Evolutionary conservation across 2,797 vertebrate genomes (phyloP).

Genomic region (Lagorchestes hirsutus): DNA sequence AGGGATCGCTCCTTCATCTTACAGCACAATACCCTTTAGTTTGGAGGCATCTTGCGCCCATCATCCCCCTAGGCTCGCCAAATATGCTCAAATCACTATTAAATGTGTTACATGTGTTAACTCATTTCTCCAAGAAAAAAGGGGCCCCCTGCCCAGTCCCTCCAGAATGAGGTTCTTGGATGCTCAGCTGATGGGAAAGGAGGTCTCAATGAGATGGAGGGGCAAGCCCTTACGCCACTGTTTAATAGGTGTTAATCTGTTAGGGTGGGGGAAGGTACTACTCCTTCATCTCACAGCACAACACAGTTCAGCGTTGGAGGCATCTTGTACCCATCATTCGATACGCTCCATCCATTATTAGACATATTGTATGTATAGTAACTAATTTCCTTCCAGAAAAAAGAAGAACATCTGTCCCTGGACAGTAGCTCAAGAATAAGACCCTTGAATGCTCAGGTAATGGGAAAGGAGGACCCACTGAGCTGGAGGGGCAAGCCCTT

Average conservation of each 20-base stretch:
- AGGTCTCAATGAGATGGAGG: no score
- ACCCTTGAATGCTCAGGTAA: not conserved
- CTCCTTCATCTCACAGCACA: not conserved
- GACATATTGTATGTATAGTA: not conserved
- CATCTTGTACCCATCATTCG: not conserved
- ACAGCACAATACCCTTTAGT: not conserved
- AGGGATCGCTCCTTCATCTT: not conserved
- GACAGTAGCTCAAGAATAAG: not conserved
- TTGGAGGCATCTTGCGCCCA: not conserved
- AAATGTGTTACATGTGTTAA: not conserved
- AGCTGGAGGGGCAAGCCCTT: not conserved
- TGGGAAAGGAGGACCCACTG: not conserved
- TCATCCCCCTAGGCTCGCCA: not conserved
- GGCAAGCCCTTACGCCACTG: not conserved
- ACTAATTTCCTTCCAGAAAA: not conserved
- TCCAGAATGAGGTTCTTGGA: no score
- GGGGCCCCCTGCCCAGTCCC: fast-evolving
- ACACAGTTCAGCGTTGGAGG: not conserved
- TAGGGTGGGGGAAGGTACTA: not conserved
- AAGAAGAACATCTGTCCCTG: not conserved
- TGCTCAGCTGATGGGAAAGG: no score
- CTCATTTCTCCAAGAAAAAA: not conserved
- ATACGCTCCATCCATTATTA: not conserved
- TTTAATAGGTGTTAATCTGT: not conserved
- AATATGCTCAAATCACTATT: not conserved